Conservation (phyloP, 2,888 invertebrate genomes). For the Iphiclides podalirius region DNA sequence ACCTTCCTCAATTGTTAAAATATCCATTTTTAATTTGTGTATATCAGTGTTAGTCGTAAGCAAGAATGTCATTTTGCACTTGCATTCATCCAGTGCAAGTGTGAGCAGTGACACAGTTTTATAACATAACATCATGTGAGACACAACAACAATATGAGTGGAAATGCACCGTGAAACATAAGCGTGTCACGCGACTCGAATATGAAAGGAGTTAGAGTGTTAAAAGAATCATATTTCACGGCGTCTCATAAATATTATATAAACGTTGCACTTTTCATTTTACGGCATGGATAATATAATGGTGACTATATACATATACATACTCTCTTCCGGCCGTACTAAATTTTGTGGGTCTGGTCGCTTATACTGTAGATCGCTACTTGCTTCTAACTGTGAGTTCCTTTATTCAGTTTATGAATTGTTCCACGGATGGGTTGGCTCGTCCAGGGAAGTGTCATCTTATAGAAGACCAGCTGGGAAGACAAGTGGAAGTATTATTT, state of each 20-base stretch:
- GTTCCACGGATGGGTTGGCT: too few relatives aligned
- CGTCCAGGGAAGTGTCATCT: too few relatives aligned
- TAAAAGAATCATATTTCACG: conserved; percentile 25
- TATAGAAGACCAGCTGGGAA: too few relatives aligned
- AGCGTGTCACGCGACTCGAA: conserved; percentile 34
- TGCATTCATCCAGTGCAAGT: conserved; percentile 35
- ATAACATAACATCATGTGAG: conserved; percentile 50
- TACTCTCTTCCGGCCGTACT: not conserved
- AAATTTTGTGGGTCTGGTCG: not conserved
- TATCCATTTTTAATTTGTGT: not conserved
- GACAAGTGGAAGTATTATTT: too few relatives aligned
- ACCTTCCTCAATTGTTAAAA: too few relatives aligned
- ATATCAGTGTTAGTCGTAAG: not conserved
- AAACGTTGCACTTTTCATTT: not conserved
- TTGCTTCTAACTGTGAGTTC: too few relatives aligned
- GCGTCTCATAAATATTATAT: not conserved
- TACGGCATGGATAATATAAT: not conserved
- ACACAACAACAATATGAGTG: conserved; percentile 41
- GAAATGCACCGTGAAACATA: conserved; percentile 37
- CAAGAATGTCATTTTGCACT: conserved; percentile 1
- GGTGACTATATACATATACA: not conserved
- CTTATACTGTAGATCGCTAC: too few relatives aligned
- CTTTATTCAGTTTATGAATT: too few relatives aligned
- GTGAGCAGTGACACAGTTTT: conserved; percentile 41
- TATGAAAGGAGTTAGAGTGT: conserved; percentile 39